Conservation (phyloP, 2,888 invertebrate species). For the Dynastes hyllus region DNA sequence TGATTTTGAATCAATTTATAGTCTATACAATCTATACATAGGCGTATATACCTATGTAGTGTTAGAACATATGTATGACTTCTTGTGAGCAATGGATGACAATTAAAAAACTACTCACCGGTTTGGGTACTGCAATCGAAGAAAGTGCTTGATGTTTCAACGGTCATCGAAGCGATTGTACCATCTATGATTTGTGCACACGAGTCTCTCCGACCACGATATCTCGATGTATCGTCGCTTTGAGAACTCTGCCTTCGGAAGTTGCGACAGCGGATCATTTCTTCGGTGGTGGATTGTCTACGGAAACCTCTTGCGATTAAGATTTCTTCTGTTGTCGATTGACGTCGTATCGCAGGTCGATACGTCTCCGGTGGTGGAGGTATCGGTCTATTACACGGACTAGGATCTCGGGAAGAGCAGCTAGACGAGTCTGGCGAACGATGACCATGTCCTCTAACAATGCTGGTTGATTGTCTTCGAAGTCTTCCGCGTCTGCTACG, state of each 20-base stretch:
- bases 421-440: conserved; percentile 83
- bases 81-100: no score
- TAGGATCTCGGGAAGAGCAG: conserved; percentile 90
- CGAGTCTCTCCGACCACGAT: conserved; percentile 86
- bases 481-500: conserved; percentile 81
- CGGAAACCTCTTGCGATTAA: conserved; percentile 92
- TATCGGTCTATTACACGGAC: conserved; percentile 81
- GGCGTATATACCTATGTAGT: no score
- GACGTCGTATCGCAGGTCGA: conserved; percentile 85
- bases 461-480: conserved; percentile 86
- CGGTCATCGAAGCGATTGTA: conserved; percentile 93
- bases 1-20: no score
- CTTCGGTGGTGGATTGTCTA: conserved; percentile 92
- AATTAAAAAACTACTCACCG: conserved; percentile 75
- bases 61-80: no score
- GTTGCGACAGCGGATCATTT: conserved; percentile 93
- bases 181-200: conserved; percentile 94
- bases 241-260: conserved; percentile 93
- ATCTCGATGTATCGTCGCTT: conserved; percentile 85
- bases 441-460: conserved; percentile 73
- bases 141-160: conserved; percentile 93
- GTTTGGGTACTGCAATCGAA: conserved; percentile 95
- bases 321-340: conserved; percentile 94
- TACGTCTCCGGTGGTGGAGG: conserved; percentile 72
- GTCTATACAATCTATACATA: no score